These are phyloP conservation scores for Catharus ustulatus DNA, from an alignment of 2,797 vertebrate genomes.

Conservation along the genomic window DNA sequence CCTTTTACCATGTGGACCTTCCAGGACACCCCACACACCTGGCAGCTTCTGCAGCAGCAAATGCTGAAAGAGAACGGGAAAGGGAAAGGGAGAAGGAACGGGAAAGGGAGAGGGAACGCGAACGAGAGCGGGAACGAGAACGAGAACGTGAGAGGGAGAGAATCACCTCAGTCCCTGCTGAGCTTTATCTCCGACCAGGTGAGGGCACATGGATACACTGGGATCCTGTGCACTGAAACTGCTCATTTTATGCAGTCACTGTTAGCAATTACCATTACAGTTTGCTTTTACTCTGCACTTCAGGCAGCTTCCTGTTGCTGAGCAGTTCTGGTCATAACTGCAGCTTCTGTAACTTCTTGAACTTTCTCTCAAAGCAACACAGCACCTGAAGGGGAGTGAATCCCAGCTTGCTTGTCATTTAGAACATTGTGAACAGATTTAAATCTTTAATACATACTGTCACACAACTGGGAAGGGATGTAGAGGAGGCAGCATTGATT, in stretches of 20 bases:
- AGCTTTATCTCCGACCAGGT: slow-evolving; percentile 90
- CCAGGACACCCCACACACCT: slow-evolving; percentile 89
- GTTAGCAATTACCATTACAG: neutral
- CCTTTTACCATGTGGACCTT: slow-evolving; percentile 6
- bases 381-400: neutral
- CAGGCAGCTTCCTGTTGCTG: neutral
- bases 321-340: neutral
- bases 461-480: neutral
- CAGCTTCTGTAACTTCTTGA: neutral
- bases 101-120: slow-evolving; percentile 78
- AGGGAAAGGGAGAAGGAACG: slow-evolving; percentile 79
- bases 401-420: neutral
- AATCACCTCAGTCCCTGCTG: slow-evolving; percentile 76
- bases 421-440: neutral
- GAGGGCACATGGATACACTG: neutral
- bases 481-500: neutral
- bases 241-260: neutral
- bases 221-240: neutral
- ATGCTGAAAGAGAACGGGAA: slow-evolving; percentile 82
- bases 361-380: neutral
- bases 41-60: slow-evolving; percentile 83
- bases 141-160: slow-evolving; percentile 77
- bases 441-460: neutral
- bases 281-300: neutral
- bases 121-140: slow-evolving; percentile 75